phyloP scores from a whole-genome alignment of 2,113 vertebrate species.

The Semnornis frantzii region DNA sequence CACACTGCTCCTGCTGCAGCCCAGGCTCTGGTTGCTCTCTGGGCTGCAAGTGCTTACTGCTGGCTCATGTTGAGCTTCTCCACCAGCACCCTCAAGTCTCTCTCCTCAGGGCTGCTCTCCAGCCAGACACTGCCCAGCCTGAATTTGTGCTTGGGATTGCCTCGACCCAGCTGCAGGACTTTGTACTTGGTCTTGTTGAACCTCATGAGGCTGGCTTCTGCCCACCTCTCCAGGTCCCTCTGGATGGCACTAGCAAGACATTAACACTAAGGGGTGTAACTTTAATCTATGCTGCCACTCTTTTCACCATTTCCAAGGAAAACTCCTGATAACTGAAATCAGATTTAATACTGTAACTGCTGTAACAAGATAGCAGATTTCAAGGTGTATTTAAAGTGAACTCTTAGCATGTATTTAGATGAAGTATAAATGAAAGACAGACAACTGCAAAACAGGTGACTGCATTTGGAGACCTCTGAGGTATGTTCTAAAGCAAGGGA shows the following conservation, averaged over 20 bases:
- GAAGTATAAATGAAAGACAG: background rate
- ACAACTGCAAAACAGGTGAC: background rate
- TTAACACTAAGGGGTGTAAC: background rate
- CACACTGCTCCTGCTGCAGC: too few species aligned
- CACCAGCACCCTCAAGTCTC: too few species aligned
- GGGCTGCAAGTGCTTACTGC: too few species aligned
- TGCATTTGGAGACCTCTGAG: background rate
- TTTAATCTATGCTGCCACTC: background rate
- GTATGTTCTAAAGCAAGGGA: background rate
- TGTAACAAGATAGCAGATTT: background rate
- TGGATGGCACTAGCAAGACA: background rate
- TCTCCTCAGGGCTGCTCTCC: too few species aligned
- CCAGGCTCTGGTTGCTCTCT: too few species aligned
- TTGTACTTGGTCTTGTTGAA: too few species aligned
- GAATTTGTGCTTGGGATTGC: too few species aligned
- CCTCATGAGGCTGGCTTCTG: too few species aligned
- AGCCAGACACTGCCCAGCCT: too few species aligned
- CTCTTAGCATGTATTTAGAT: background rate
- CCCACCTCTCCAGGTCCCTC: too few species aligned
- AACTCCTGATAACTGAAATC: background rate
- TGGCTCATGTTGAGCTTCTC: too few species aligned
- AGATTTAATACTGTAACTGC: background rate
- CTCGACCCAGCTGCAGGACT: too few species aligned
- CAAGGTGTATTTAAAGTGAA: background rate
- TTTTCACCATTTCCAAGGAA: background rate